Percentiles rank a stretch among this genome's conserved stretches.
phyloP scores from a whole-genome alignment of 2,888 invertebrate species.

The Drosophila heteroneura region DNA sequence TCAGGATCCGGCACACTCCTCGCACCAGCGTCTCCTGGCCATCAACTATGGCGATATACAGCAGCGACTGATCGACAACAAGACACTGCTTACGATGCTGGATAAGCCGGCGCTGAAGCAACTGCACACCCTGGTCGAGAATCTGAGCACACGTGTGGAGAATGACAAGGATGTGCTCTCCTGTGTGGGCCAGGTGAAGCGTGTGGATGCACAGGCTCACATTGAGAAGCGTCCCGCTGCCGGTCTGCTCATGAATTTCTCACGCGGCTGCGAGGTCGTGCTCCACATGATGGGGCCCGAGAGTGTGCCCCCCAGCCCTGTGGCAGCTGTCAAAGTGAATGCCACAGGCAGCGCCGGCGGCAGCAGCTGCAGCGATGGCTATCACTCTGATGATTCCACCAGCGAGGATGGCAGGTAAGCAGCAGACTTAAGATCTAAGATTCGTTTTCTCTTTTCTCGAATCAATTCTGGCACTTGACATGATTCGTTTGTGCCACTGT shows the following conservation, averaged over 20 bases:
- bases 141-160: constrained; percentile 92
- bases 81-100: constrained; percentile 93
- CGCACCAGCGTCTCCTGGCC: constrained; percentile 95
- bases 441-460: constrained; percentile 22
- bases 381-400: constrained; percentile 91
- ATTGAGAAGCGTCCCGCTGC: constrained; percentile 89
- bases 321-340: constrained; percentile 56
- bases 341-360: constrained; percentile 83
- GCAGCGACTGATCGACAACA: constrained; percentile 95
- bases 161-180: constrained; percentile 95
- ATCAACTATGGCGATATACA: constrained; percentile 94
- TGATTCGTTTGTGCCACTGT: constrained; percentile 21
- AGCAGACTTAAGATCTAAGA: neutral
- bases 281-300: constrained; percentile 90
- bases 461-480: constrained; percentile 55
- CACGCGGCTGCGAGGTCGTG: constrained; percentile 91
- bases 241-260: constrained; percentile 90
- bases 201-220: constrained; percentile 88
- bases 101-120: constrained; percentile 93
- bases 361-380: constrained; percentile 91
- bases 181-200: constrained; percentile 89
- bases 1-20: constrained; percentile 92
- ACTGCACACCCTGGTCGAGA: constrained; percentile 89
- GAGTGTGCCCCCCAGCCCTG: constrained; percentile 85
- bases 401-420: constrained; percentile 84